These are phyloP conservation scores for Ophonus ardosiacus DNA, from an alignment of 2,888 invertebrate species.

Conservation along the genomic window DNA sequence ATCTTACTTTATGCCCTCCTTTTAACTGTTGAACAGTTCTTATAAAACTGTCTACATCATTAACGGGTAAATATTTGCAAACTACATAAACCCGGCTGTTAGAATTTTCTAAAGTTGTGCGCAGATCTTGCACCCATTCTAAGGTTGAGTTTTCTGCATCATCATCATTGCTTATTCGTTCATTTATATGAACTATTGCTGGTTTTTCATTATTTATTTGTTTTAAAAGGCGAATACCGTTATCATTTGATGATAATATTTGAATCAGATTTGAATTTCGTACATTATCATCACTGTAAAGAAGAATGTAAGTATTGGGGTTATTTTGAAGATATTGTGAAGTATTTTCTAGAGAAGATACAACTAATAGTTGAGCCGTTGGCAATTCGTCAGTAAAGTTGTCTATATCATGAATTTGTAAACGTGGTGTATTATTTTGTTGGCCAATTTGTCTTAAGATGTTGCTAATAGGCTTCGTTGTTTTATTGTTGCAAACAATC, in stretches of 20 bases:
- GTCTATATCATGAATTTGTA: not conserved
- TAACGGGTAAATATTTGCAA: conserved; percentile 45
- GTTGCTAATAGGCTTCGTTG: not conserved
- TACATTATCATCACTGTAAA: not conserved
- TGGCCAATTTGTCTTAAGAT: not conserved
- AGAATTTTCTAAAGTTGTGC: not conserved
- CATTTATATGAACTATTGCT: not conserved
- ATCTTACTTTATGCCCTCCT: conserved; percentile 49
- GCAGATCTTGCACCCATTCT: conserved; percentile 16
- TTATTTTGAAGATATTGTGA: conserved; percentile 4
- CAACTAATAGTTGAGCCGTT: not conserved
- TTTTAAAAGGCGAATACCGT: not conserved
- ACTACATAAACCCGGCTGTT: conserved; percentile 49
- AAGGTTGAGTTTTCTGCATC: not conserved
- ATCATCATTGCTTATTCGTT: not conserved
- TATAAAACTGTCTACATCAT: conserved; percentile 59
- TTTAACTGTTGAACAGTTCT: conserved; percentile 52
- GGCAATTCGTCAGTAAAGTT: not conserved
- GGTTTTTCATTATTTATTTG: conserved; percentile 5
- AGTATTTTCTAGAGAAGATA: not conserved
- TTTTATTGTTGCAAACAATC: not conserved
- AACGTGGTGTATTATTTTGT: not conserved
- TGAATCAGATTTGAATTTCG: conserved; percentile 1
- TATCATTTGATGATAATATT: not conserved
- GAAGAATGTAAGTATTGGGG: not conserved